Conservation (phyloP, 2,797 vertebrate genomes). For the Lepus oiostolus region DNA sequence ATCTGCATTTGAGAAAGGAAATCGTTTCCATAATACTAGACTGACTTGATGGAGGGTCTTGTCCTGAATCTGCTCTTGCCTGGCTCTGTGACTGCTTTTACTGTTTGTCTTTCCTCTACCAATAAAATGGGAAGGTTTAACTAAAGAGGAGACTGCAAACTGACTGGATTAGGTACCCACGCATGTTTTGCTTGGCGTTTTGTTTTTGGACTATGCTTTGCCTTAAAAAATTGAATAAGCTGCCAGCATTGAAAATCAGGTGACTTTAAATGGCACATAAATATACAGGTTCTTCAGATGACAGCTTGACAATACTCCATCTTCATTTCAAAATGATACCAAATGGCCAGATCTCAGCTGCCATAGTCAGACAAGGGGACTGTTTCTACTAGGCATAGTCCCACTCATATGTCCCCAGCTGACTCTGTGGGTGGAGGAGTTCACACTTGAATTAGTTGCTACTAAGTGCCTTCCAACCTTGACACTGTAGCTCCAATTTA, state of each 20-base stretch:
- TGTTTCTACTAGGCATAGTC: background rate
- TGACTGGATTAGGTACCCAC: background rate
- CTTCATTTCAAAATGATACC: background rate
- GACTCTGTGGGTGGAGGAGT: background rate
- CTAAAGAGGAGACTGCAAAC: background rate
- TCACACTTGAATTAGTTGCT: background rate
- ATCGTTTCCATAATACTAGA: background rate
- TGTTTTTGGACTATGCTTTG: background rate
- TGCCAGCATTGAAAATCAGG: background rate
- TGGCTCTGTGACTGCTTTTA: background rate
- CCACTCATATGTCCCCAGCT: background rate
- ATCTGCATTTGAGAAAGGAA: background rate
- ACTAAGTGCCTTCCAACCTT: background rate
- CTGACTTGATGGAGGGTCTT: background rate
- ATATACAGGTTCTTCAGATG: background rate
- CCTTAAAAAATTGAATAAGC: background rate
- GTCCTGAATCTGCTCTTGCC: background rate
- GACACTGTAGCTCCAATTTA: background rate
- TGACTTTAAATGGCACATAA: background rate
- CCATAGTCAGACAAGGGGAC: background rate
- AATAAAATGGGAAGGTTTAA: background rate
- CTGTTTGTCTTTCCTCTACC: background rate
- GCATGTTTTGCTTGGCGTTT: background rate
- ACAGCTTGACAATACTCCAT: background rate
- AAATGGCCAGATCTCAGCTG: background rate